Conservation (phyloP, 35 echinoderm and acorn worm genomes). For the Stichopus chloronotus region DNA sequence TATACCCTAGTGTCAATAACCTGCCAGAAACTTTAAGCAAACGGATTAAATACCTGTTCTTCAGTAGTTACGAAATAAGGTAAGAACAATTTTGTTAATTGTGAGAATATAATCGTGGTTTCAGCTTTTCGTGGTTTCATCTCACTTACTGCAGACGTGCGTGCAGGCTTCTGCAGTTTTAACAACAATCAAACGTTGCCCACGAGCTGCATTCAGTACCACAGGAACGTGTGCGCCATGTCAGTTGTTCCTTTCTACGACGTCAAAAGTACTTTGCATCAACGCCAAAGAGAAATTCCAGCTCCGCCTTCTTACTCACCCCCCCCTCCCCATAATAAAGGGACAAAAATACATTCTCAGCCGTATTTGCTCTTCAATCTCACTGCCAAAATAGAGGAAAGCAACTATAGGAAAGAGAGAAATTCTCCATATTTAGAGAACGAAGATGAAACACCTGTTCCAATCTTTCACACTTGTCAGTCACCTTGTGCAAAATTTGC, state of each 20-base stretch:
- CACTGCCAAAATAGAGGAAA: not conserved
- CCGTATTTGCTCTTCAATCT: slow-evolving; percentile 16
- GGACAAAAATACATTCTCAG: not conserved
- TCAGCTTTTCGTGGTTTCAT: too few relatives aligned
- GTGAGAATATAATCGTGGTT: too few relatives aligned
- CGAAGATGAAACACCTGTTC: slow-evolving; percentile 39
- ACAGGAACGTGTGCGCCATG: not conserved
- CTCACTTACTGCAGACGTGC: too few relatives aligned
- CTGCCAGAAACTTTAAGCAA: too few relatives aligned
- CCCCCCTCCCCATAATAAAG: not conserved
- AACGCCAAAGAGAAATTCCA: not conserved
- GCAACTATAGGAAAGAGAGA: not conserved
- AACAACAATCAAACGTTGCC: too few relatives aligned
- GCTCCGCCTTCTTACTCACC: not conserved
- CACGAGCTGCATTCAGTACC: too few relatives aligned
- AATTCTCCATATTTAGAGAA: slow-evolving; percentile 7
- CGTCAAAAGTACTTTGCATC: not conserved
- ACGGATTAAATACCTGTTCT: too few relatives aligned
- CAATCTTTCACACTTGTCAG: slow-evolving; percentile 55
- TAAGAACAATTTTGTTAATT: too few relatives aligned
- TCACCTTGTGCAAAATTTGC: slow-evolving; percentile 45
- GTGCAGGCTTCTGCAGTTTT: too few relatives aligned
- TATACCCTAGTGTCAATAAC: too few relatives aligned
- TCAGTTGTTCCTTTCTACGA: not conserved
- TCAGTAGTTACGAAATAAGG: too few relatives aligned